Conservation (phyloP, 1,140 invertebrate species). For the Eumeta japonica region DNA sequence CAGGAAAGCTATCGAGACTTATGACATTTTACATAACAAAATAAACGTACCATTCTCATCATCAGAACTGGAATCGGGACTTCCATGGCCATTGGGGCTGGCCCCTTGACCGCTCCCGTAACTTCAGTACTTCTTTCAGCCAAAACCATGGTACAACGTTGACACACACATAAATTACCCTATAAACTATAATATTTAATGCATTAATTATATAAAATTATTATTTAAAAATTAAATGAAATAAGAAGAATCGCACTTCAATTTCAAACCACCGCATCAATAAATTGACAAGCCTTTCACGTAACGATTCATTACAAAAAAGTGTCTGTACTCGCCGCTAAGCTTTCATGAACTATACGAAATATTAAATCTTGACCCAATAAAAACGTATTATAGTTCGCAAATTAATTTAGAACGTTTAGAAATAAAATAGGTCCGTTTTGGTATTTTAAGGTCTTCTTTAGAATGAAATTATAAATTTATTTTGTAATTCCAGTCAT, state of each 20-base stretch:
- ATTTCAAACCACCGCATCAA: conserved; percentile 57
- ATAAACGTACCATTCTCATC: conserved; percentile 78
- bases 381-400: no score
- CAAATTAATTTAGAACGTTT: no score
- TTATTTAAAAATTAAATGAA: conserved; percentile 18
- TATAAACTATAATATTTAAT: conserved; percentile 18
- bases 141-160: conserved; percentile 70
- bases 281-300: conserved; percentile 48
- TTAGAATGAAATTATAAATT: no score
- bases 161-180: conserved; percentile 21
- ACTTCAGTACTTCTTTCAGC: conserved; percentile 81
- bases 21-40: no score
- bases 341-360: no score
- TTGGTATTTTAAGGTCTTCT: no score
- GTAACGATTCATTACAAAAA: conserved; percentile 23
- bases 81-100: conserved; percentile 81
- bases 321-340: conserved; percentile 43
- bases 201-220: conserved; percentile 17
- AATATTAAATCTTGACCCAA: no score
- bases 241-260: conserved; percentile 43
- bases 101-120: conserved; percentile 79
- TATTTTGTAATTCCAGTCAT: no score
- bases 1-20: no score
- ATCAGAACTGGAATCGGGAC: conserved; percentile 75
- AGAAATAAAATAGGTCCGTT: no score